These are phyloP conservation scores for Microplitis demolitor DNA, from an alignment of 1,140 invertebrate genomes.

Conservation along the genomic window DNA sequence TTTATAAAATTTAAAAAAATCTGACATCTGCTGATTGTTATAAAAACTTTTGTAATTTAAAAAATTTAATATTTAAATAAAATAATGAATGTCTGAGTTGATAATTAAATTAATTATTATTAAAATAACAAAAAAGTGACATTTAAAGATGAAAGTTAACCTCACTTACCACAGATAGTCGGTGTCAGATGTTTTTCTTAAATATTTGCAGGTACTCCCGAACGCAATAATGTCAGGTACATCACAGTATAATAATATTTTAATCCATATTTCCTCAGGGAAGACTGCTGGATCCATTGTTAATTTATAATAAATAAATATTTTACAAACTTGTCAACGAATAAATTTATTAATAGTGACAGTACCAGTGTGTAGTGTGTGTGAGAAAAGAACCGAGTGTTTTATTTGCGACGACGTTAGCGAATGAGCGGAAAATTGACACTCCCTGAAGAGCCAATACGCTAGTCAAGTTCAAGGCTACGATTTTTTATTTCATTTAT, in stretches of 20 bases:
- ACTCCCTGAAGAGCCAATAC: constrained; percentile 54
- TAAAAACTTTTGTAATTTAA: too few species aligned
- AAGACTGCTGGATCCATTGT: constrained; percentile 60
- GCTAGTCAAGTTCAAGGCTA: constrained; percentile 61
- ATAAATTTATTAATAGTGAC: too few species aligned
- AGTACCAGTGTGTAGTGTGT: background rate
- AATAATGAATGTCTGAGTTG: too few species aligned
- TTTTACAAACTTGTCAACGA: too few species aligned
- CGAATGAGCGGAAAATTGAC: constrained; percentile 29
- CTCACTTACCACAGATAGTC: constrained; percentile 60
- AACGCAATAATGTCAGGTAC: constrained; percentile 62
- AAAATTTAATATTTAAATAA: too few species aligned
- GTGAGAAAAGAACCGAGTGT: background rate
- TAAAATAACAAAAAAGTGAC: background rate
- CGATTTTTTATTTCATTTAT: constrained; percentile 21
- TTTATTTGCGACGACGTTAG: too few species aligned
- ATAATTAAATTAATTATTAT: too few species aligned
- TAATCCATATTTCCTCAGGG: constrained; percentile 61
- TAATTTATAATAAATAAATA: constrained; percentile 2
- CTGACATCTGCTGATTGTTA: too few species aligned
- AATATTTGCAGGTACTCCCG: constrained; percentile 59
- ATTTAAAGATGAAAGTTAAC: constrained; percentile 37
- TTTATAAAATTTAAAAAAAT: too few species aligned
- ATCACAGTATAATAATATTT: constrained; percentile 59
- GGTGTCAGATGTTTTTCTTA: constrained; percentile 56